Evolutionary conservation across 2,797 vertebrate genomes (phyloP).

Genomic region (Silurus lanzhouensis): DNA sequence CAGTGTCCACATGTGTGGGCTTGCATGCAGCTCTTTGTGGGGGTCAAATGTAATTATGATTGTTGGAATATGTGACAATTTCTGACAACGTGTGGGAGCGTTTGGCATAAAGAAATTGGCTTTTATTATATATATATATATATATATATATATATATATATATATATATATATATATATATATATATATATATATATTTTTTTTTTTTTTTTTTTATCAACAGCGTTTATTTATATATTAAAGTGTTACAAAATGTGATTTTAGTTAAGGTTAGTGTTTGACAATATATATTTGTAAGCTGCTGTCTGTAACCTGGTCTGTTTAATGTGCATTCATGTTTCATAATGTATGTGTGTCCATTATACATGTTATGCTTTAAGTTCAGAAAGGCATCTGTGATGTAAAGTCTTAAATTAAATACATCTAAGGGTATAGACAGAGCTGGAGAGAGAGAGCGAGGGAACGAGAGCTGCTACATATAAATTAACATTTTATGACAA

Average conservation of each 20-base stretch:
- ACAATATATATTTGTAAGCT: background rate
- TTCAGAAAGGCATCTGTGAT: no score
- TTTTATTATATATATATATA: background rate
- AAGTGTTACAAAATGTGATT: background rate
- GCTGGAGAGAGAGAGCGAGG: background rate
- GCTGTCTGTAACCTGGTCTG: constrained; percentile 14
- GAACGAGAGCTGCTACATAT: constrained; percentile 36
- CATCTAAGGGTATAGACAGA: background rate
- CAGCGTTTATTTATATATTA: no score
- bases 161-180: no score
- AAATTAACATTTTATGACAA: background rate
- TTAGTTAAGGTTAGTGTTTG: background rate
- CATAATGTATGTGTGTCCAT: constrained; percentile 21
- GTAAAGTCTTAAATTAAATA: no score
- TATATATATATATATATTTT: no score
- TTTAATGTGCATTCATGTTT: constrained; percentile 31
- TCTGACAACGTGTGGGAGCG: constrained; percentile 23
- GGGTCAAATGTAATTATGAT: constrained; percentile 44
- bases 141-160: no score
- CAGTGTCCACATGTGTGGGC: constrained; percentile 34
- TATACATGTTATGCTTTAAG: constrained; percentile 13
- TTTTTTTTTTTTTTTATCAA: no score
- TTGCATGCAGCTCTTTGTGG: constrained; percentile 32
- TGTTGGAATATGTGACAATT: constrained; percentile 48
- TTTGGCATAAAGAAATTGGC: background rate